Evolutionary conservation across 2,797 vertebrate genomes (phyloP), one percentile per base, ranked within the genome.

Genomic region (Sciaenops ocellatus): DNA sequence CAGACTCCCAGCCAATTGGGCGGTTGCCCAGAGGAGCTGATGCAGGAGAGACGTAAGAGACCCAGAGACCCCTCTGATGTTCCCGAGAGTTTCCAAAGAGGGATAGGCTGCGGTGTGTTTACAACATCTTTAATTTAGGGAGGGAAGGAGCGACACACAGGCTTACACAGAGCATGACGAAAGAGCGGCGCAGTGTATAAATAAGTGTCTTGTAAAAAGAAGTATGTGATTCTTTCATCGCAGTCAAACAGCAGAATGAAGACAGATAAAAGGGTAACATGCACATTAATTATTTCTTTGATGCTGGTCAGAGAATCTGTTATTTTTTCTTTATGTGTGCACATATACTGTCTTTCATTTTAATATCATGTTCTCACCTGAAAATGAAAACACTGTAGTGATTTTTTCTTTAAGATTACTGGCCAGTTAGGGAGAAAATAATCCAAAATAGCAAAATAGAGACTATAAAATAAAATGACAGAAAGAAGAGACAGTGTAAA

Each of bases 81-180:
- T 92, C 88, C 88, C 73, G 69, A 88, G 87, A 88, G 80, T 82
- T 82, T 91, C 84, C 85, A 89, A 88, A 89, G 88, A 88, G 84
- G 90, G 91, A 86, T 85, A 88, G 78, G 80, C 90, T 73, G 83
- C 47, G 57, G 85, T 80, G 85, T 95, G 94, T 95, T 95, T 95
- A 93, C 67, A 88, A 87, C 82, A 93, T 92, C 87, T 85, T 90
- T 86, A 76, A 92, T 79, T 87, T 81, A 89, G 71, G 47, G 78
- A 78, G 78, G 82, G 87, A 78, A 80, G 71, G 65, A 76, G 72
- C 42, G 56, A 72, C 67, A 67, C 82, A 71, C 82, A 55, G 69
- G 72, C 78, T 82, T 72, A 76, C 63, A 76, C 75, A 73, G 64
- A 80, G 80, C 75, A 82, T 89, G 84, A 89, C 73, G 67, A 84